These are phyloP conservation scores for Peromyscus polionotus DNA, from an alignment of 2,113 vertebrate genomes.

Conservation along the genomic window DNA sequence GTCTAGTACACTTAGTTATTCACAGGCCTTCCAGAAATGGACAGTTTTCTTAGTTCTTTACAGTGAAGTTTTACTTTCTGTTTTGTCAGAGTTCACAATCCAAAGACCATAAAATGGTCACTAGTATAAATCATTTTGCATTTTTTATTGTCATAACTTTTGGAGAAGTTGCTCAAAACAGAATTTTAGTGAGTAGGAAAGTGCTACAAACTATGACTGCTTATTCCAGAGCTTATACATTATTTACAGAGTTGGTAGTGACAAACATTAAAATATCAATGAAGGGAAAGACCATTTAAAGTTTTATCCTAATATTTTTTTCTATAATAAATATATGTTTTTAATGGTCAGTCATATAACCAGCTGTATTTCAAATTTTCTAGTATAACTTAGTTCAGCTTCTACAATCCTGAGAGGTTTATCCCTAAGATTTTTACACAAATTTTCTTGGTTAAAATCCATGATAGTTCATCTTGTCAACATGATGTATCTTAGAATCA, in stretches of 20 bases:
- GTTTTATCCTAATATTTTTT: neutral
- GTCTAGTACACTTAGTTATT: neutral
- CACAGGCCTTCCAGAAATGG: neutral
- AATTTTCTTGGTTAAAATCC: neutral
- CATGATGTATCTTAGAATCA: neutral
- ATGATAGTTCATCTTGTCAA: neutral
- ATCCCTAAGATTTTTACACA: neutral
- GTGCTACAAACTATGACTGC: neutral
- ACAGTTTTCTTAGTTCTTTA: conserved; percentile 22
- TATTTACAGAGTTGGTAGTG: neutral
- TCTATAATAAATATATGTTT: neutral
- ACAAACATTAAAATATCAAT: neutral
- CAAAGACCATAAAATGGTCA: neutral
- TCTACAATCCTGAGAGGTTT: neutral
- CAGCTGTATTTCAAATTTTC: neutral
- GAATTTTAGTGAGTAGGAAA: neutral
- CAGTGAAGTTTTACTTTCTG: conserved; percentile 27
- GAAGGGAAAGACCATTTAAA: conserved; percentile 22
- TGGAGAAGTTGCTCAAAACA: conserved; percentile 4
- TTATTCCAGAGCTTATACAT: neutral
- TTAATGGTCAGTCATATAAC: neutral
- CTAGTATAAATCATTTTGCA: neutral
- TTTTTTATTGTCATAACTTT: conserved; percentile 25
- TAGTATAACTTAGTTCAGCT: neutral
- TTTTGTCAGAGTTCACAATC: conserved; percentile 12